Base-by-base conservation (phyloP, 2,797 vertebrate genomes). In the Silurus aristotelis region DNA sequence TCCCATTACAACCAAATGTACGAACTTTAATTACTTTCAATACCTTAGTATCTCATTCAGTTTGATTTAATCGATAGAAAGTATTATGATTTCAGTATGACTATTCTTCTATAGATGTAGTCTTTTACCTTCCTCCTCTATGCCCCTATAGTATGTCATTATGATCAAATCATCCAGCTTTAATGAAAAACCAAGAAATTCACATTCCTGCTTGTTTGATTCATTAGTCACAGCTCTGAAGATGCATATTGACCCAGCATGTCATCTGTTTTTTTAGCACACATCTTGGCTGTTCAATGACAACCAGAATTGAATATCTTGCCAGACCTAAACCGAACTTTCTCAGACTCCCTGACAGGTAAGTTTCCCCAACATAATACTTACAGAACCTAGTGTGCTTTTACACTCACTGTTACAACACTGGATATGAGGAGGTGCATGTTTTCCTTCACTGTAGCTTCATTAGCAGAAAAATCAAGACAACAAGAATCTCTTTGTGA, bases 271-370 rank as follows among this genome's bases (percentile, higher is more conserved):
- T 38, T 67, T 61, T 61, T 19, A 68, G 83, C 12, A 17, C 79
- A 43, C 25, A 48, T 68, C 80, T 86, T 86, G 83, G 22, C 25
- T 15, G 61, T 52, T 38, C 85, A 89, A 95, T 95, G 95, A 89
- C 90, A 80, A 86, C 91, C 27, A 88, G 86, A 75, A 92, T 81
- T 0, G 90, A 94, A 46, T 88, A 38, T 61, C 93, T 94, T 0
- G 91, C 94, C 67, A 90, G 55, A 52, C 92, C 92, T 76, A 95
- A 93, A 91, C 90, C 90, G 12, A 88, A 90, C 90, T 78, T 83
- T 25, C 92, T 94, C 66, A 86, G 84, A 88, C 85, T 89, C 84
- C 92, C 93, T 6, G 92, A 95, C 92, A 91, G 94, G 95, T 95
- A 90, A 15, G 84, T 1, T 25, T 38, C 20, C 19, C 12, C 55